A percentile compares a stretch with the other conserved stretches of the same genome.
phyloP scores from a whole-genome alignment of 2,888 invertebrate genomes.

The Liposcelis brunnea region DNA sequence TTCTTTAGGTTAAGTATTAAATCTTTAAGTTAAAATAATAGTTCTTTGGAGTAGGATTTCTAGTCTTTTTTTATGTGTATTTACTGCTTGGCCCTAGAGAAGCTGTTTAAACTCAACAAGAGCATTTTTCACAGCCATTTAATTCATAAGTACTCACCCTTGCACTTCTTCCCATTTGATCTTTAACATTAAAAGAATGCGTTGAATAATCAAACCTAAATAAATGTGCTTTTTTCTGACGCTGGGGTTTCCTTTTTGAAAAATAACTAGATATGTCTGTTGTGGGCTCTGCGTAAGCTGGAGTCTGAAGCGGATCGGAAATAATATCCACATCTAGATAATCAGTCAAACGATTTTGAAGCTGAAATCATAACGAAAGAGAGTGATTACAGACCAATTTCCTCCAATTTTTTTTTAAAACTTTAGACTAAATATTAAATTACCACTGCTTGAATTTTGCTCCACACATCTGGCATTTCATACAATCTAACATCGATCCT shows the following conservation, averaged over 20 bases:
- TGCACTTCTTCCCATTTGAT: constrained; percentile 22
- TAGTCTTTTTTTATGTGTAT: too few relatives aligned
- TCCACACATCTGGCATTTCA: constrained; percentile 69
- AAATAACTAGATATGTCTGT: constrained; percentile 29
- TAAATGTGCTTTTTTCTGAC: constrained; percentile 18
- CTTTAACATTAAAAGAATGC: neutral
- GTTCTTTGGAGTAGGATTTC: too few relatives aligned
- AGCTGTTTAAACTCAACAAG: too few relatives aligned
- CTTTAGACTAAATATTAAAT: too few relatives aligned
- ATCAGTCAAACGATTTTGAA: constrained; percentile 67
- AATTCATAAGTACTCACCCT: constrained; percentile 24
- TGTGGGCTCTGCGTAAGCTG: constrained; percentile 25
- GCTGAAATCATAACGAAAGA: constrained; percentile 33
- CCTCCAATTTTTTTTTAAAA: too few relatives aligned
- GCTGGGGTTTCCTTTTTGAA: constrained; percentile 24
- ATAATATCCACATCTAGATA: constrained; percentile 75
- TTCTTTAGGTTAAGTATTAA: constrained; percentile 11
- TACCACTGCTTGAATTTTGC: constrained; percentile 75
- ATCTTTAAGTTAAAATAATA: too few relatives aligned
- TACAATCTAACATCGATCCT: constrained; percentile 39
- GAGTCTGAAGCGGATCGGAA: constrained; percentile 35
- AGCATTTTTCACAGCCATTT: too few relatives aligned
- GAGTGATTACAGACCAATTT: too few relatives aligned
- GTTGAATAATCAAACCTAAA: constrained; percentile 3
- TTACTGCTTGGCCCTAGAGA: too few relatives aligned